Conservation (phyloP, 2,797 vertebrate species). For the Pagetopsis macropterus region DNA sequence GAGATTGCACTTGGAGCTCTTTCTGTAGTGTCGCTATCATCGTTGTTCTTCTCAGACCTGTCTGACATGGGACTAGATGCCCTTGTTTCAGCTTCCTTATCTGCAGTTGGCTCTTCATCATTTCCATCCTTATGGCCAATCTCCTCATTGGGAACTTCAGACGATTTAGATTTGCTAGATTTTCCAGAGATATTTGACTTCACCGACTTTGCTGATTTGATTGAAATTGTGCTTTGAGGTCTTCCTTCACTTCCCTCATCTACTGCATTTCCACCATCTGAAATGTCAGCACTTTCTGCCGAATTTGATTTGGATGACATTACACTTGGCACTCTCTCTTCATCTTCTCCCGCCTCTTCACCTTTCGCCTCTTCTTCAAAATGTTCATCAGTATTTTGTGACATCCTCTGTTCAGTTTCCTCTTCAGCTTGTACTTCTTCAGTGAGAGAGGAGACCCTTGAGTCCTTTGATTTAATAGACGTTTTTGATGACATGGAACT, state of each 20-base stretch:
- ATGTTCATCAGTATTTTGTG: conserved; percentile 34
- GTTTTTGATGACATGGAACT: conserved; percentile 64
- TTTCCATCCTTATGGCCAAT: conserved; percentile 7
- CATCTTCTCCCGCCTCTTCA: conserved; percentile 24
- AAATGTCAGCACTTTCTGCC: no score
- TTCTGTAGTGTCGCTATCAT: conserved; percentile 10
- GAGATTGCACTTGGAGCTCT: conserved; percentile 53
- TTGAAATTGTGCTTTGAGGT: conserved; percentile 62
- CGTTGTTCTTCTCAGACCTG: conserved; percentile 9
- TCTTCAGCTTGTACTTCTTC: conserved; percentile 41
- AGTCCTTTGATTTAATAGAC: conserved; percentile 59
- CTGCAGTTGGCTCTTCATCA: conserved; percentile 19
- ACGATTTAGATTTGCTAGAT: conserved; percentile 49
- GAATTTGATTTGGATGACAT: conserved; percentile 65
- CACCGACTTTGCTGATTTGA: conserved; percentile 57
- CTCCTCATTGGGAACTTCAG: conserved; percentile 18
- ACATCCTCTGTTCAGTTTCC: conserved; percentile 46
- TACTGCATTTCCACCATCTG: not conserved
- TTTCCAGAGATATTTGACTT: conserved; percentile 59
- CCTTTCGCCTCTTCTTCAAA: conserved; percentile 50
- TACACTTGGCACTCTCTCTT: conserved; percentile 56
- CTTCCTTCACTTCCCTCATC: conserved; percentile 39
- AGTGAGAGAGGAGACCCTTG: conserved; percentile 26
- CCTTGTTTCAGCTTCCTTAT: conserved; percentile 28
- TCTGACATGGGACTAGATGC: conserved; percentile 54